phyloP scores from a whole-genome alignment of 2,113 vertebrate species.

The Arenaria interpres region DNA sequence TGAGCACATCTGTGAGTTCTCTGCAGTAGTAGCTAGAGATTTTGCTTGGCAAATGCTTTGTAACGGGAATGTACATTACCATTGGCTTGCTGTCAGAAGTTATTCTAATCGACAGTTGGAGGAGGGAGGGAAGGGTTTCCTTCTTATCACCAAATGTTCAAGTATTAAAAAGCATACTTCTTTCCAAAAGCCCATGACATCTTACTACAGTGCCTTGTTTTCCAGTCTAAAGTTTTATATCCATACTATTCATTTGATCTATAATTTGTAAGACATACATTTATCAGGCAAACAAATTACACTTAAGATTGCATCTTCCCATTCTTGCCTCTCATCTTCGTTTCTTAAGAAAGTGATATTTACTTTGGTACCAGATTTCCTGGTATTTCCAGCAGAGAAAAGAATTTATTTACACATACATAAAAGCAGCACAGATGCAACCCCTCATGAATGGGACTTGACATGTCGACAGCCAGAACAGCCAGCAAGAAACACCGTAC shows the following conservation, averaged over 20 bases:
- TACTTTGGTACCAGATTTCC: background rate
- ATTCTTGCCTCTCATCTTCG: background rate
- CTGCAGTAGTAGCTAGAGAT: background rate
- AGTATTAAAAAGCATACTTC: background rate
- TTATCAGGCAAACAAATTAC: background rate
- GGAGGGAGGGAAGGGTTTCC: background rate
- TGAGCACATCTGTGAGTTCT: background rate
- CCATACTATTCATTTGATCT: background rate
- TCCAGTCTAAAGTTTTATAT: background rate
- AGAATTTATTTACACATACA: background rate
- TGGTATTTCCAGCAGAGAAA: background rate
- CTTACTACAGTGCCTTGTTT: background rate
- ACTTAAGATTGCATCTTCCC: background rate
- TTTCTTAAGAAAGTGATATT: background rate
- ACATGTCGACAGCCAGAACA: background rate
- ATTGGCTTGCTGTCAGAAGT: background rate
- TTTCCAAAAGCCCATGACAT: background rate
- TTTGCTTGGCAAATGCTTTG: background rate
- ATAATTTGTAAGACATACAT: background rate
- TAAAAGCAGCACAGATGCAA: background rate
- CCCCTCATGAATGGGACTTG: background rate
- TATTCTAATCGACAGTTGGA: background rate
- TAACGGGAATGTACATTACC: background rate
- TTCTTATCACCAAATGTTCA: background rate
- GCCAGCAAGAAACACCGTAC: background rate